phyloP scores from a whole-genome alignment of 1,140 invertebrate species.

The Drosophila arizonae region DNA sequence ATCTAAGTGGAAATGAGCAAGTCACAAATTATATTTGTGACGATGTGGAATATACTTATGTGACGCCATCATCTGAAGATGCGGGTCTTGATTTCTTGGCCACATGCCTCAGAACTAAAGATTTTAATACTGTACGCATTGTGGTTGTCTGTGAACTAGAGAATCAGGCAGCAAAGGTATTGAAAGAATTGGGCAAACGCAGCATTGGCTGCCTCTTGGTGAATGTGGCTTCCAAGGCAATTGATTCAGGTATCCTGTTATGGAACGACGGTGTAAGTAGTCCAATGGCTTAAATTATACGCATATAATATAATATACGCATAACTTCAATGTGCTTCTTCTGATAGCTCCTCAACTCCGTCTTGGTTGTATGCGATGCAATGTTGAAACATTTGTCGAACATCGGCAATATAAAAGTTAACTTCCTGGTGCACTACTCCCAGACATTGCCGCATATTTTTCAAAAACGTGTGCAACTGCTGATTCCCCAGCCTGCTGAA shows the following conservation, averaged over 20 bases:
- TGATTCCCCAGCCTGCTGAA: neutral
- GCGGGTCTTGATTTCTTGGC: constrained; percentile 13
- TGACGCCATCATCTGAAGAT: neutral
- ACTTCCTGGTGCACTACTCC: constrained; percentile 31
- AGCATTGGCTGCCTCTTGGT: constrained; percentile 27
- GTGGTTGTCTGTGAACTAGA: constrained; percentile 31
- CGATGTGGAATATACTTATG: constrained; percentile 20
- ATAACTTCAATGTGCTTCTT: neutral
- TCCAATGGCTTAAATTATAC: neutral
- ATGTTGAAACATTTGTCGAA: constrained; percentile 13
- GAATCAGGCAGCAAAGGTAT: constrained; percentile 14
- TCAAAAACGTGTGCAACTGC: constrained; percentile 15
- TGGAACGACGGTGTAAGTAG: constrained; percentile 35
- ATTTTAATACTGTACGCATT: constrained; percentile 19
- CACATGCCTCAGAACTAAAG: constrained; percentile 10
- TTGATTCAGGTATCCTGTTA: neutral
- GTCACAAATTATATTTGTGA: constrained; percentile 11
- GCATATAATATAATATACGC: no score
- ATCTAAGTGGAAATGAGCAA: neutral
- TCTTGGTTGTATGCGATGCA: constrained; percentile 33
- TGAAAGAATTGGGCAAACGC: constrained; percentile 26
- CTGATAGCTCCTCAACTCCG: constrained; percentile 12
- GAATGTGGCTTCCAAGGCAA: neutral
- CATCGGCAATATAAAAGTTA: neutral
- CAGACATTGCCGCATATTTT: constrained; percentile 32